phyloP scores from a whole-genome alignment of 2,113 vertebrate genomes.

The Cygnus buccinator region DNA sequence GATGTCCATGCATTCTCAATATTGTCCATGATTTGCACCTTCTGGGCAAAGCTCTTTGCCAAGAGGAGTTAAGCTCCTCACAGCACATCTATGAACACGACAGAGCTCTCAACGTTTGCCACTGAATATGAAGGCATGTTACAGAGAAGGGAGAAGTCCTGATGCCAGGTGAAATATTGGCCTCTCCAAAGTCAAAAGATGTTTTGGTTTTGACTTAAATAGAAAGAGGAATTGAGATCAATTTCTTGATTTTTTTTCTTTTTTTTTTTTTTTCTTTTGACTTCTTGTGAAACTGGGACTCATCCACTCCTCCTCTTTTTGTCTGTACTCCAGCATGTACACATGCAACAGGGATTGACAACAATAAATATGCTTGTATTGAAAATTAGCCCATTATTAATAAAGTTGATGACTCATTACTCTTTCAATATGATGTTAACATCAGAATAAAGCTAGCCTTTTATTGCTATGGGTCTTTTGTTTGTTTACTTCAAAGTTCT shows the following conservation, averaged over 20 bases:
- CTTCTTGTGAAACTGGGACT: neutral
- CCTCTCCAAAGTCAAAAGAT: neutral
- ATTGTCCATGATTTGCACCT: neutral
- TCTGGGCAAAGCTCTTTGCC: neutral
- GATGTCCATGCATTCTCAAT: neutral
- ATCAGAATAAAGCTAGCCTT: conserved; percentile 11
- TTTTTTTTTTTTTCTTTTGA: neutral
- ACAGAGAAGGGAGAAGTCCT: neutral
- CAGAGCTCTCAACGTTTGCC: neutral
- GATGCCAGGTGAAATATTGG: neutral
- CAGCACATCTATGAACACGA: neutral
- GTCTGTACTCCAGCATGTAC: conserved; percentile 30
- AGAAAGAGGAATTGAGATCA: neutral
- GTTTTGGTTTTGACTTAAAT: neutral
- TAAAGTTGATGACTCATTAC: conserved; percentile 40
- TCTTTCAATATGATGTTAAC: conserved; percentile 16
- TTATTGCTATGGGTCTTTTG: conserved; percentile 8
- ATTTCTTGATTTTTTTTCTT: neutral
- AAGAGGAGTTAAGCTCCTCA: neutral
- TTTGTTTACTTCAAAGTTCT: conserved; percentile 48
- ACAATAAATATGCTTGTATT: conserved; percentile 34
- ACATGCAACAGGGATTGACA: conserved; percentile 4
- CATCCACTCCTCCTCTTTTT: conserved; percentile 8
- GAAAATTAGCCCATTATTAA: conserved; percentile 55
- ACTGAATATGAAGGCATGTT: neutral